A percentile compares a stretch with the other conserved stretches of the same genome.
Evolutionary conservation across 2,888 invertebrate genomes (phyloP).

Genomic region (Galerucella calmariensis): DNA sequence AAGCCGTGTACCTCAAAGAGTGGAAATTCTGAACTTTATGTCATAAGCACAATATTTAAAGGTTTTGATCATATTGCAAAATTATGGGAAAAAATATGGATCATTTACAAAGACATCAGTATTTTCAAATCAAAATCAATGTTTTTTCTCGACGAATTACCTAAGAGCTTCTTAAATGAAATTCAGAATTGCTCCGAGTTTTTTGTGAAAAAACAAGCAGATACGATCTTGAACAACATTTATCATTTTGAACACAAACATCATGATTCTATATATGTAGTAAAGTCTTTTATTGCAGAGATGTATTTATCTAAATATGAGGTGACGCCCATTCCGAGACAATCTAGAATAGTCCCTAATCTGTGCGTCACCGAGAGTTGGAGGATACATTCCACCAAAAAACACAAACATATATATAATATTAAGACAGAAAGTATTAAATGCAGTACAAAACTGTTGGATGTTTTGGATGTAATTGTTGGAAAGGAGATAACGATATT

Average conservation of each 20-base stretch:
- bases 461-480: slow-evolving; percentile 59
- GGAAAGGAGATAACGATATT: slow-evolving; percentile 69
- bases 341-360: slow-evolving; percentile 67
- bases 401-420: slow-evolving; percentile 26
- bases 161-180: slow-evolving; percentile 73
- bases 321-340: slow-evolving; percentile 66
- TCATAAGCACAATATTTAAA: slow-evolving; percentile 76
- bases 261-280: slow-evolving; percentile 47
- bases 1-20: slow-evolving; percentile 95
- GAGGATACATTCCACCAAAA: slow-evolving; percentile 30
- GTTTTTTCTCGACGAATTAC: slow-evolving; percentile 72
- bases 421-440: slow-evolving; percentile 27
- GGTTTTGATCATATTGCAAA: slow-evolving; percentile 60
- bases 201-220: slow-evolving; percentile 76
- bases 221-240: slow-evolving; percentile 76
- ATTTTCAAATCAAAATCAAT: slow-evolving; percentile 63
- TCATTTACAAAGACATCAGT: slow-evolving; percentile 21
- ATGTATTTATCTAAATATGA: slow-evolving; percentile 72
- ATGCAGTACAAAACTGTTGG: slow-evolving; percentile 16
- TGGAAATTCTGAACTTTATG: slow-evolving; percentile 94
- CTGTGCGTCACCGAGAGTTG: slow-evolving; percentile 54
- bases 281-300: slow-evolving; percentile 65
- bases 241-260: slow-evolving; percentile 67
- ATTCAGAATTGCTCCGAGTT: slow-evolving; percentile 73
- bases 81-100: slow-evolving; percentile 58